Percentiles rank a stretch among this genome's conserved stretches.
Evolutionary conservation across 2,888 invertebrate genomes (phyloP).

Genomic region (Drosophila ochracea): DNA sequence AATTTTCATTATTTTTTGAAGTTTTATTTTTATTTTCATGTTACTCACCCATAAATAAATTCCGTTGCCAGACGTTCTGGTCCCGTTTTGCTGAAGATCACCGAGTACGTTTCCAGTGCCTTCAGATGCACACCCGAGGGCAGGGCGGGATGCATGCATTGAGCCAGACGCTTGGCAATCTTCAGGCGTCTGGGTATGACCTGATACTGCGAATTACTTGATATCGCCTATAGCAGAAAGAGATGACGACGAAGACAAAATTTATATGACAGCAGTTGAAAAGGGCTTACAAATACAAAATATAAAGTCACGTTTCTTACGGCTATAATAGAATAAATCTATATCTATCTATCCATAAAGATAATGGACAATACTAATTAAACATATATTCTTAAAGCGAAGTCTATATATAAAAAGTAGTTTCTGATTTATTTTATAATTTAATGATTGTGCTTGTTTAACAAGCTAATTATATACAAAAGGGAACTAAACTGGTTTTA

Average conservation of each 20-base stretch:
- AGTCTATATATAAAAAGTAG: neutral
- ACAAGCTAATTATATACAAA: slow-evolving; percentile 1
- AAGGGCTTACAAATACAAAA: neutral
- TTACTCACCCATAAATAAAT: slow-evolving; percentile 91
- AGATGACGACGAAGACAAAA: slow-evolving; percentile 7
- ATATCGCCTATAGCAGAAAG: slow-evolving; percentile 87
- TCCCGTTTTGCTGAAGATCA: slow-evolving; percentile 95
- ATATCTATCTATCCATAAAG: too few relatives aligned
- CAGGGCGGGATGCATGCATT: slow-evolving; percentile 96
- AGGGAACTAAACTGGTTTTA: neutral
- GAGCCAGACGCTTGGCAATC: slow-evolving; percentile 95
- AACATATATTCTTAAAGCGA: neutral
- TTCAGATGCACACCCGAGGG: slow-evolving; percentile 96
- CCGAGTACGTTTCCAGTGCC: slow-evolving; percentile 95
- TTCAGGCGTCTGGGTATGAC: slow-evolving; percentile 94
- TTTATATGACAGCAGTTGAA: neutral
- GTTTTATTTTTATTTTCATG: neutral
- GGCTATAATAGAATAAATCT: neutral
- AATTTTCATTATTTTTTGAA: neutral
- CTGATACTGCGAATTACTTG: slow-evolving; percentile 92
- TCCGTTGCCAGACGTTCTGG: slow-evolving; percentile 92
- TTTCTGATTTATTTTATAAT: neutral
- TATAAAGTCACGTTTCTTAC: neutral
- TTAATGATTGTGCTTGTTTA: neutral
- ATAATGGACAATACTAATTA: neutral